These are phyloP conservation scores for Neosilurus mollespiculum DNA, from an alignment of 2,797 vertebrate species.

Conservation along the genomic window DNA sequence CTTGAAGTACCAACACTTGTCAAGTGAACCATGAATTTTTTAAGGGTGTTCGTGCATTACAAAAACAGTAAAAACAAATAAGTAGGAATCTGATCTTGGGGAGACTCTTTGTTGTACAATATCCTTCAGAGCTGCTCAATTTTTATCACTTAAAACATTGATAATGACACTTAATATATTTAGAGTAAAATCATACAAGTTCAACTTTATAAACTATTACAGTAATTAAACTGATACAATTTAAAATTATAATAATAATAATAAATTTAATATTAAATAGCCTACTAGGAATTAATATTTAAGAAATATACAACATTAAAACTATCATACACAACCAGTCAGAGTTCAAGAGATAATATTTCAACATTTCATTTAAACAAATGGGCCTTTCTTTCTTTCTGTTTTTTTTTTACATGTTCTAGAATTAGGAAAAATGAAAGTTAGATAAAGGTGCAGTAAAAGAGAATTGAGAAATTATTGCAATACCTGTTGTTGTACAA, in stretches of 20 bases:
- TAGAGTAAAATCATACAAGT: background rate
- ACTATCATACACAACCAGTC: background rate
- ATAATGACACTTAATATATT: background rate
- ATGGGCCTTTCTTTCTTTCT: too few species aligned
- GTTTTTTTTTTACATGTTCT: background rate
- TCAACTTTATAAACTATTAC: too few species aligned
- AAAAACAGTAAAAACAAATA: background rate
- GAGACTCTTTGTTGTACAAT: background rate
- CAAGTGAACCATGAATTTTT: background rate
- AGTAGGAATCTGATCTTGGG: background rate
- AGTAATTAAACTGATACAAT: background rate
- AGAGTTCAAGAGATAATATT: background rate
- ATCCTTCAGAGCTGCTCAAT: background rate
- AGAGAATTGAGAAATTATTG: background rate
- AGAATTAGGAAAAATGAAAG: background rate
- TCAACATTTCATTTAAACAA: background rate
- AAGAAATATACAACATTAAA: background rate
- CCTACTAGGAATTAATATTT: background rate
- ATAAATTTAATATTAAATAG: background rate
- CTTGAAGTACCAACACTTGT: background rate
- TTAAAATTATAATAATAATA: too few species aligned
- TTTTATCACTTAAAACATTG: conserved; percentile 8
- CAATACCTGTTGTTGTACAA: too few species aligned
- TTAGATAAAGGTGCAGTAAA: background rate
- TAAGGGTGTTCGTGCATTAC: background rate